Base-by-base conservation (phyloP, 1,140 invertebrate genomes). In the Drosophila mayri region DNA sequence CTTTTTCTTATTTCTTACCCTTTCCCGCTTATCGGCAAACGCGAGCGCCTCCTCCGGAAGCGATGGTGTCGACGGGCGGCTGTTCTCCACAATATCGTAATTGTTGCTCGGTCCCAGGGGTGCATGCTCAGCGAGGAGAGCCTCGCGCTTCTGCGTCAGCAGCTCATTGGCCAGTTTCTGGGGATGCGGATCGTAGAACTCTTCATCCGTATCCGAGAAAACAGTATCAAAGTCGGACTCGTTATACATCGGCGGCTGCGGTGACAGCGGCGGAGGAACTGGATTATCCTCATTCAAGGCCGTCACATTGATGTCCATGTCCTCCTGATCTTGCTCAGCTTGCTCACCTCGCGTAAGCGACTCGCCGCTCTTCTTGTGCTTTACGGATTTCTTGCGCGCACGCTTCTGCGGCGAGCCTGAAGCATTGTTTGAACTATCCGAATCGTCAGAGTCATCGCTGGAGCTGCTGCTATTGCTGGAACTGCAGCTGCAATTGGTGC, bases 141-240 rank as follows among this genome's bases (percentile, higher is more conserved):
- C 95, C 79, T 96, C 96, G 8, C 96, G 94, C 92, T 96, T 97
- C 79, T 97, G 96, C 11, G 95, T 94, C 25, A 96, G 79, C 50
- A 96, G 58, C 91, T 96, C 96, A 60, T 94, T 95, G 1, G 95
- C 95, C 46, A 96, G 86, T 68, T 94, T 94, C 73, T 97, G 96
- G 2, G 97, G 97, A 93, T 97, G 94, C 78, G 96, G 95, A 90
- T 97, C 96, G 90, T 97, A 97, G 93, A 97, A 97, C 76, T 97
- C 96, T 93, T 97, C 96, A 91, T 97, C 97, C 3, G 96, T 97
- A 44, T 96, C 96, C 35, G 96, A 96, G 90, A 97, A 96, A 28
- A 95, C 95, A 0, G 96, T 97, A 68, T 97, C 96, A 12, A 97
- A 93, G 90, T 98, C 97, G 1, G 96, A 96, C 93, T 97, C 97